Percentiles rank a stretch among this genome's conserved stretches.
Conservation (phyloP, 2,797 vertebrate species). For the Sebastolobus alascanus region DNA sequence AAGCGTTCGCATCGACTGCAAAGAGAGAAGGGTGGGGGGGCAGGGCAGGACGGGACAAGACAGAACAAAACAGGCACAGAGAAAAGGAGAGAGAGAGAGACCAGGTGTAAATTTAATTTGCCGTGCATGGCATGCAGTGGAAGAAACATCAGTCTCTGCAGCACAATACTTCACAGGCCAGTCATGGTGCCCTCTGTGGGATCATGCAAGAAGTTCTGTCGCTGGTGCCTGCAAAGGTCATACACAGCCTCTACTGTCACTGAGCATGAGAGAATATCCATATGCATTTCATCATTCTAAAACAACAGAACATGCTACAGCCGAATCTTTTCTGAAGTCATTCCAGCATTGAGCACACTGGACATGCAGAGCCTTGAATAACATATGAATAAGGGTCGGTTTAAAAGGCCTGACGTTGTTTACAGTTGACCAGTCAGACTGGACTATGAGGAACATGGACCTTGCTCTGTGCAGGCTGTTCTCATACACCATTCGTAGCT, state of each 20-base stretch:
- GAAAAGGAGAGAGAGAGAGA: conserved; percentile 72
- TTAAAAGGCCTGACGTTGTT: conserved; percentile 12
- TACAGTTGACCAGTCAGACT: background rate
- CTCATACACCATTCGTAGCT: too few species aligned
- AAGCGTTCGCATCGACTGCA: conserved; percentile 99
- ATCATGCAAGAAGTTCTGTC: conserved; percentile 73
- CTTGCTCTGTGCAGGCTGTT: background rate
- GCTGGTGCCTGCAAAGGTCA: conserved; percentile 32
- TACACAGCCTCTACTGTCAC: conserved; percentile 32
- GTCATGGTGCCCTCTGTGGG: conserved; percentile 60
- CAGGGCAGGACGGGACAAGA: conserved; percentile 43
- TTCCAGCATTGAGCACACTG: conserved; percentile 56
- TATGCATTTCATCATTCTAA: conserved; percentile 46
- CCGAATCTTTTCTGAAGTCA: conserved; percentile 40
- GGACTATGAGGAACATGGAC: background rate
- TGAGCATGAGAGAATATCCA: conserved; percentile 20
- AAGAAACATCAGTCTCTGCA: conserved; percentile 59
- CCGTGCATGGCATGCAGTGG: conserved; percentile 84
- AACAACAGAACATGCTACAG: conserved; percentile 72
- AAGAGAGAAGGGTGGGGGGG: conserved; percentile 70
- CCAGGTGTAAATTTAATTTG: conserved; percentile 70
- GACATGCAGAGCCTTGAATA: conserved; percentile 69
- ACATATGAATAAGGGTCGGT: background rate
- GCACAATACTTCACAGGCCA: conserved; percentile 43
- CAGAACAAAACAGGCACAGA: conserved; percentile 75